Evolutionary conservation across 2,888 invertebrate species (phyloP).

Genomic region (Lasioglossum malachurum): DNA sequence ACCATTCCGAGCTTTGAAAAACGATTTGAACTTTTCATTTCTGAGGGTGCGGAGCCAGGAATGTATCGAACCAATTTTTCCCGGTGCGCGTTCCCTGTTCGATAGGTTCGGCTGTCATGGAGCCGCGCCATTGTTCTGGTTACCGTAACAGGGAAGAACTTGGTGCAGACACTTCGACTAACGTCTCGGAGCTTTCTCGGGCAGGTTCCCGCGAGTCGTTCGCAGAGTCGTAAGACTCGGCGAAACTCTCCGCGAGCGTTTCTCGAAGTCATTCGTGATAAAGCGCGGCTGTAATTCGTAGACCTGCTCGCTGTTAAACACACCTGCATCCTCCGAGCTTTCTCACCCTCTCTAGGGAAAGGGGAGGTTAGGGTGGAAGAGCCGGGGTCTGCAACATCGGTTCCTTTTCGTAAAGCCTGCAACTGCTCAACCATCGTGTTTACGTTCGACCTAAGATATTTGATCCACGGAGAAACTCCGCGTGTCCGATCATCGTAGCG

Average conservation of each 20-base stretch:
- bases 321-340: slow-evolving; percentile 21
- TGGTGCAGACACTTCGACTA: background rate
- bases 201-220: background rate
- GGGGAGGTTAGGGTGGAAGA: background rate
- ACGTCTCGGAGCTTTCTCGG: background rate
- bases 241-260: slow-evolving; percentile 13
- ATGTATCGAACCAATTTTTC: background rate
- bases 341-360: too few species aligned
- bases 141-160: background rate
- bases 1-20: background rate
- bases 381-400: background rate
- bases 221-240: slow-evolving; percentile 6
- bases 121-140: background rate
- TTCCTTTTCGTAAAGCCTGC: background rate
- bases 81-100: background rate
- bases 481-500: slow-evolving; percentile 2
- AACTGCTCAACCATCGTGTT: background rate
- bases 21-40: background rate
- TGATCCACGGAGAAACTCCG: background rate
- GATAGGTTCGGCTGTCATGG: background rate
- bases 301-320: slow-evolving; percentile 9
- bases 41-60: background rate
- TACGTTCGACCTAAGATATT: slow-evolving; percentile 11
- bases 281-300: slow-evolving; percentile 8
- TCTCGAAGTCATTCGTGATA: slow-evolving; percentile 23